Conservation (phyloP, 2,888 invertebrate genomes). For the Lithophane leautieri region DNA sequence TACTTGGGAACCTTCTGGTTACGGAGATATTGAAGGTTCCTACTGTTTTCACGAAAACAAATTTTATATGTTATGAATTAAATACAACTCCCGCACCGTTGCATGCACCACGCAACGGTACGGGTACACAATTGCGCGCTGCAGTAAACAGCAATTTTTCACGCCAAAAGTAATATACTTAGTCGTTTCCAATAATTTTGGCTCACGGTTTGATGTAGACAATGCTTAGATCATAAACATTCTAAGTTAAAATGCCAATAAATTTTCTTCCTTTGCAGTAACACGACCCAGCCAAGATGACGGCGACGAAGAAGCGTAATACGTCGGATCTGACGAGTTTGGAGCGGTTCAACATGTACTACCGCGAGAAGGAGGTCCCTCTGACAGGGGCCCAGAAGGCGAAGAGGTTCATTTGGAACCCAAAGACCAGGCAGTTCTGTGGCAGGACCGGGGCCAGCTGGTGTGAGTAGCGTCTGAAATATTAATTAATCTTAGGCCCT, state of each 20-base stretch:
- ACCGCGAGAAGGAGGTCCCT: conserved; percentile 91
- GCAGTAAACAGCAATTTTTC: no score
- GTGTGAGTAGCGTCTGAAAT: no score
- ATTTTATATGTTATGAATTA: no score
- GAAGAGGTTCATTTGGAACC: conserved; percentile 94
- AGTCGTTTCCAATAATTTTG: neutral
- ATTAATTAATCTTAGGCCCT: no score
- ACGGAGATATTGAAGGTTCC: neutral
- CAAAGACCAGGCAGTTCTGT: conserved; percentile 93
- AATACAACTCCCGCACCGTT: no score
- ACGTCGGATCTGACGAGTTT: conserved; percentile 88
- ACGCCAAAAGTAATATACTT: no score
- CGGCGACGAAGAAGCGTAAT: conserved; percentile 88
- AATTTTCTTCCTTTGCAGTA: conserved; percentile 35
- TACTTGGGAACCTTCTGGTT: neutral
- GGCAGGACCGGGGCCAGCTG: conserved; percentile 95
- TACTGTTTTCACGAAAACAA: no score
- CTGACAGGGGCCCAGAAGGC: conserved; percentile 90
- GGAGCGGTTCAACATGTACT: conserved; percentile 92
- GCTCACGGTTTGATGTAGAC: neutral
- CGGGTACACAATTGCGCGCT: no score
- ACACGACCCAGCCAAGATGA: conserved; percentile 79
- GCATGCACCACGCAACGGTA: no score
- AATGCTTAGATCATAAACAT: neutral
- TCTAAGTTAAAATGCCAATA: neutral